These are phyloP conservation scores for Epicauta chinensis DNA, from an alignment of 1,140 invertebrate species.

Conservation along the genomic window DNA sequence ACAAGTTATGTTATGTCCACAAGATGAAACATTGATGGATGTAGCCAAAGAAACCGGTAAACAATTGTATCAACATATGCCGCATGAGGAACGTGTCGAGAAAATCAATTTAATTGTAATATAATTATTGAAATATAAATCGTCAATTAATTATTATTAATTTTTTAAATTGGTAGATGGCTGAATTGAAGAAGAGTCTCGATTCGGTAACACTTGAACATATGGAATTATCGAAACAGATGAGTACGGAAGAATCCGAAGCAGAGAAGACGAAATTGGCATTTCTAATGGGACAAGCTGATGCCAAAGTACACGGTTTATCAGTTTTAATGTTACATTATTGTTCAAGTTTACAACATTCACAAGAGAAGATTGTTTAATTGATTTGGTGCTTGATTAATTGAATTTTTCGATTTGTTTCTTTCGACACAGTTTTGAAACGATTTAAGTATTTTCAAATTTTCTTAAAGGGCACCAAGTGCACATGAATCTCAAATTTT, in stretches of 20 bases:
- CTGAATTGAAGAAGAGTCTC: constrained; percentile 65
- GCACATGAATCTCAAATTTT: too few relatives aligned
- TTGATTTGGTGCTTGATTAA: constrained; percentile 1
- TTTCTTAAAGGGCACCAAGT: too few relatives aligned
- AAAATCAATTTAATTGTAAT: constrained; percentile 69
- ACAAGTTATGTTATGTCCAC: constrained; percentile 48
- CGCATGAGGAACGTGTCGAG: constrained; percentile 52
- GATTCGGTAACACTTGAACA: constrained; percentile 55
- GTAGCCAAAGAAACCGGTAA: constrained; percentile 72
- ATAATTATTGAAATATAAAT: constrained; percentile 25
- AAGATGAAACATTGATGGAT: constrained; percentile 71
- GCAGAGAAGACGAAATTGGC: constrained; percentile 50
- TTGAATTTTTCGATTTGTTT: not conserved
- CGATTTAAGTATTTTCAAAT: too few relatives aligned
- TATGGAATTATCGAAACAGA: constrained; percentile 43
- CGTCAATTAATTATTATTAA: too few relatives aligned
- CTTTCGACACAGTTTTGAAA: too few relatives aligned
- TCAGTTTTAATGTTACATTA: constrained; percentile 80
- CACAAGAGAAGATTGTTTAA: constrained; percentile 39
- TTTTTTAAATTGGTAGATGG: constrained; percentile 50
- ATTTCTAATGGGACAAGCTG: constrained; percentile 55
- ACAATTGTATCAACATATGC: constrained; percentile 60
- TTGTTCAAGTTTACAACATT: constrained; percentile 68
- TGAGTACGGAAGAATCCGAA: constrained; percentile 45
- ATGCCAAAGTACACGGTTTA: constrained; percentile 70